Conservation (phyloP, 2,888 invertebrate species). For the Ectobius pallidus region DNA sequence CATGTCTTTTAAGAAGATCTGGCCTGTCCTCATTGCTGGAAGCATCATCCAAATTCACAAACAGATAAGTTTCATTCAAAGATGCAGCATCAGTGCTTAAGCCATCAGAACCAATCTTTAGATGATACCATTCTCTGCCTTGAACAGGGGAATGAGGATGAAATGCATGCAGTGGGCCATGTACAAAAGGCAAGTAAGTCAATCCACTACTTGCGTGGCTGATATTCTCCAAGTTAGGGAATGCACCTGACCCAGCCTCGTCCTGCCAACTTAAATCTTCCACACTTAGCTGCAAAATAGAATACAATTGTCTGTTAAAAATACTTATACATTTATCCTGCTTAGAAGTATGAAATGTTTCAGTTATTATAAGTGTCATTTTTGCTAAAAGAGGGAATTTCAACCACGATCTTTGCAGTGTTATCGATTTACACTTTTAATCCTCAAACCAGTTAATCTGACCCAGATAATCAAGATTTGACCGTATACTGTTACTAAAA, state of each 20-base stretch:
- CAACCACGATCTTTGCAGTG: too few relatives aligned
- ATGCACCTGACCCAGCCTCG: constrained; percentile 44
- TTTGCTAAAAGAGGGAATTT: too few relatives aligned
- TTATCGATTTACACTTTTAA: too few relatives aligned
- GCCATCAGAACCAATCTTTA: constrained; percentile 10
- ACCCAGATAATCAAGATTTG: too few relatives aligned
- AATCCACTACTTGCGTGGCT: not conserved
- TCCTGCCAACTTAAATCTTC: constrained; percentile 64
- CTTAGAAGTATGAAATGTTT: too few relatives aligned
- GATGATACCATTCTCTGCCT: constrained; percentile 15
- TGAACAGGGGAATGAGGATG: constrained; percentile 14
- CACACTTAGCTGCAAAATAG: constrained; percentile 55
- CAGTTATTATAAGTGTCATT: too few relatives aligned
- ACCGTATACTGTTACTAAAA: too few relatives aligned
- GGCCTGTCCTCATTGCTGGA: constrained; percentile 57
- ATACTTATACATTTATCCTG: too few relatives aligned
- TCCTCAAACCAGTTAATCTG: too few relatives aligned
- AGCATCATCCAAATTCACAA: constrained; percentile 46
- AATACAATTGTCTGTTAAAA: not conserved
- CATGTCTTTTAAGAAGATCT: constrained; percentile 65
- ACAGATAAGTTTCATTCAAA: constrained; percentile 29
- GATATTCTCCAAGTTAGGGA: constrained; percentile 30
- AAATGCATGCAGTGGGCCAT: constrained; percentile 23
- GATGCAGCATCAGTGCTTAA: not conserved
- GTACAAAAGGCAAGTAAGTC: constrained; percentile 34